Evolutionary conservation across 2,797 vertebrate species (phyloP).

Genomic region (Acanthopagrus latus): DNA sequence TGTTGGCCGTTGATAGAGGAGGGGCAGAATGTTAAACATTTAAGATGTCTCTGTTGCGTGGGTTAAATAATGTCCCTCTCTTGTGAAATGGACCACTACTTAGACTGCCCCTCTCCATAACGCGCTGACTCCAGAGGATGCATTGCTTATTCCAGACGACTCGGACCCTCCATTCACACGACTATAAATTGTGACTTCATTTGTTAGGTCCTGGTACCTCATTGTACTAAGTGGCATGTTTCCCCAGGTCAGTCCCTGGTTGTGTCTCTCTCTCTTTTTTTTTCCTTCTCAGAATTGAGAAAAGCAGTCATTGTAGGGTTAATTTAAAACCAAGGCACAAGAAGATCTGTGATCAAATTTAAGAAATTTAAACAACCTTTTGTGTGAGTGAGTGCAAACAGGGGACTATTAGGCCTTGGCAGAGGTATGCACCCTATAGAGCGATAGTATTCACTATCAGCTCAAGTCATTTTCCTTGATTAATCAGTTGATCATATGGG

Average conservation of each 20-base stretch:
- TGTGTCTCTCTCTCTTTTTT: background rate
- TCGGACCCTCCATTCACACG: slow-evolving; percentile 3
- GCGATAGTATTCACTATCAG: background rate
- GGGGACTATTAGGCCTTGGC: too few relatives aligned
- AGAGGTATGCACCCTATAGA: too few relatives aligned
- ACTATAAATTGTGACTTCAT: slow-evolving; percentile 52
- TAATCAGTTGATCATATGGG: background rate
- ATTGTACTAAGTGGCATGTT: slow-evolving; percentile 59
- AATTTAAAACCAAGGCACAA: background rate
- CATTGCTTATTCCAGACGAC: slow-evolving; percentile 42
- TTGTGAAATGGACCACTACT: slow-evolving; percentile 35
- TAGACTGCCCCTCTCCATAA: background rate
- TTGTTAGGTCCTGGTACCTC: slow-evolving; percentile 50
- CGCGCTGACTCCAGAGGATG: slow-evolving; percentile 36
- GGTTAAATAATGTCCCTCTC: slow-evolving; percentile 16
- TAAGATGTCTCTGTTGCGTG: background rate
- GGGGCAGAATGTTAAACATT: background rate
- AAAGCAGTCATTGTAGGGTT: background rate
- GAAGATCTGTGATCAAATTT: background rate
- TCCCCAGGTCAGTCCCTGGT: background rate
- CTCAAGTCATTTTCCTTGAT: background rate
- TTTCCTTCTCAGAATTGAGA: background rate
- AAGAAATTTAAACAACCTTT: background rate
- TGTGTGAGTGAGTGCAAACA: background rate
- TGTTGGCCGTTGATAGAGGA: background rate